Evolutionary conservation across 1,140 invertebrate species (phyloP).

Genomic region (Schmidtea mediterranea): DNA sequence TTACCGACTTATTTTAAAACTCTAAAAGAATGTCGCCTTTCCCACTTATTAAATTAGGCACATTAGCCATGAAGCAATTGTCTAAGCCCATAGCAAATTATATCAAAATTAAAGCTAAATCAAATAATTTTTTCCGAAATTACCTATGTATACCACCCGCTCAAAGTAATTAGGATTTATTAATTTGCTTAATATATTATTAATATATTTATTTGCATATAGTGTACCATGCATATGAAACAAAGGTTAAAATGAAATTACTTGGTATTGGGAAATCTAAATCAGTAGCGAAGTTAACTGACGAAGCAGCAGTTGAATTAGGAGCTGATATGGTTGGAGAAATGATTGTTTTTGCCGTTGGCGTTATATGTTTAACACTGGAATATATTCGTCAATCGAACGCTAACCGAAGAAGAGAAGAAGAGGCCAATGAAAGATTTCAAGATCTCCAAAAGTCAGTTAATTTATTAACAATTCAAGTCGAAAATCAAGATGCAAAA

Average conservation of each 20-base stretch:
- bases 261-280: neutral
- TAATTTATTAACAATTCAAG: neutral
- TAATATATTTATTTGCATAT: neutral
- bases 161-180: neutral
- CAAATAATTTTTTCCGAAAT: neutral
- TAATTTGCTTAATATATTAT: no score
- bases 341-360: neutral
- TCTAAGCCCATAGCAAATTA: neutral
- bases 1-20: no score
- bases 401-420: neutral
- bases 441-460: neutral
- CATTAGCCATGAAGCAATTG: slow-evolving; percentile 1
- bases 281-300: neutral
- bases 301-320: neutral
- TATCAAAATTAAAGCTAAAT: slow-evolving; percentile 3
- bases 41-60: neutral
- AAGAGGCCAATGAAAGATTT: neutral
- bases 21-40: neutral
- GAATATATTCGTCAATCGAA: neutral
- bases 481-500: slow-evolving; percentile 3
- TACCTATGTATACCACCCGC: neutral
- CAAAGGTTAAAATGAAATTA: neutral
- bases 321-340: slow-evolving; percentile 3
- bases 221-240: slow-evolving; percentile 2
- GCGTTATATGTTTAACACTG: neutral